These are phyloP conservation scores for Esox masquinongy DNA, from an alignment of 2,797 vertebrate genomes.

Conservation along the genomic window DNA sequence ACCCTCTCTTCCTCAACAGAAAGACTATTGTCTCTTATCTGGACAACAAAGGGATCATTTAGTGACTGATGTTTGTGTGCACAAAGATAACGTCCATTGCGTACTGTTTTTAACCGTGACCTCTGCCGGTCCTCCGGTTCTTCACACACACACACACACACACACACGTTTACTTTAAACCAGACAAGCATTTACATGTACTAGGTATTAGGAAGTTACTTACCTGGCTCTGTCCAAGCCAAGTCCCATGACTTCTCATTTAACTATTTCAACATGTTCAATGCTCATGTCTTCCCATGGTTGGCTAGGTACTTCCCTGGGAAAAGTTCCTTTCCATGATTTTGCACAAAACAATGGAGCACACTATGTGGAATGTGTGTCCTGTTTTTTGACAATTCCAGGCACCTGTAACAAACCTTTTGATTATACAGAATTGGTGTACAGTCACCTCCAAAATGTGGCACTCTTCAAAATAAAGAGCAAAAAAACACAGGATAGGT, in stretches of 20 bases:
- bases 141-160: background rate
- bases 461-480: no score
- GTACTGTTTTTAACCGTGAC: no score
- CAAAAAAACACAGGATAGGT: no score
- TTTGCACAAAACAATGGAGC: background rate
- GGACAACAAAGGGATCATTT: no score
- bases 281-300: background rate
- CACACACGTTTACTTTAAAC: background rate
- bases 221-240: background rate
- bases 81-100: no score
- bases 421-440: background rate
- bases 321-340: background rate
- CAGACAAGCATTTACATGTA: background rate
- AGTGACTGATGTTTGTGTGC: no score
- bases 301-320: background rate
- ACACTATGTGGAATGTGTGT: background rate
- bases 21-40: no score
- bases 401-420: background rate
- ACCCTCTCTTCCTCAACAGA: no score
- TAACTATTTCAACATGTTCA: background rate
- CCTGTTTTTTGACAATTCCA: background rate
- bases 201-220: background rate
- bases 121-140: no score
- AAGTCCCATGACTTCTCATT: conserved; percentile 5
- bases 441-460: no score